Evolutionary conservation across 2,113 vertebrate genomes (phyloP), one percentile per base, ranked within the genome.

Genomic region (Calyptommatus sinebrachiatus): DNA sequence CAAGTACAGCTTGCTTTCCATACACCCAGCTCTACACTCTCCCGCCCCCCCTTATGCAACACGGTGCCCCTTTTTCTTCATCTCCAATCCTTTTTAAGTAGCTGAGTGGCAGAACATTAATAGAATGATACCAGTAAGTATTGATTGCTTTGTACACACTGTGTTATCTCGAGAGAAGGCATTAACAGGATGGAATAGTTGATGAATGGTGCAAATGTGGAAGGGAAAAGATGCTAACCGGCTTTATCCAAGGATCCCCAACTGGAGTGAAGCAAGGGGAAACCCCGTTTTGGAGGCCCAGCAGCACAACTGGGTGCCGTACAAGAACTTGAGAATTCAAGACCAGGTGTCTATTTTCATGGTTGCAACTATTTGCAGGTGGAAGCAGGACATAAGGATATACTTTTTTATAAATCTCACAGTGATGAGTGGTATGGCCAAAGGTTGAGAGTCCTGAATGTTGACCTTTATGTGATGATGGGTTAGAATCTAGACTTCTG

Each of bases 1-100:
- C 94, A 92, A 94, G 92, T 87, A 93, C 92, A 87, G 92, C 83
- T 93, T 94, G 41, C 78, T 89, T 93, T 90, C 88, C 88, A 77
- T 79, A 87, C 31, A 29, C 10, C 2, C n/a, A 16, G 90, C 53
- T 60, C 87, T 63, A 45, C 66, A 9, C 29, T 29, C 11, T 50
- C 66, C 50, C 5, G 29, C 48, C 22, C n/a, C 84, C 87, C 72
- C 85, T 53, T 77, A 69, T 80, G 90, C 62, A 76, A 81, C 76
- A 66, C 89, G 68, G 81, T 81, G 72, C 89, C 91, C 79, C 11
- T 11, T 1, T 83, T 80, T 68, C 61, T 83, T 81, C 65, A 70
- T 82, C 41, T 20, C 0, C 86, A 87, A 82, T 90, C 91, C 90
- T 92, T 88, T 90, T 91, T 92, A 90, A 91, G 87, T 85, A 84